Conservation (phyloP, 2,888 invertebrate species). For the Lithodes maja region DNA sequence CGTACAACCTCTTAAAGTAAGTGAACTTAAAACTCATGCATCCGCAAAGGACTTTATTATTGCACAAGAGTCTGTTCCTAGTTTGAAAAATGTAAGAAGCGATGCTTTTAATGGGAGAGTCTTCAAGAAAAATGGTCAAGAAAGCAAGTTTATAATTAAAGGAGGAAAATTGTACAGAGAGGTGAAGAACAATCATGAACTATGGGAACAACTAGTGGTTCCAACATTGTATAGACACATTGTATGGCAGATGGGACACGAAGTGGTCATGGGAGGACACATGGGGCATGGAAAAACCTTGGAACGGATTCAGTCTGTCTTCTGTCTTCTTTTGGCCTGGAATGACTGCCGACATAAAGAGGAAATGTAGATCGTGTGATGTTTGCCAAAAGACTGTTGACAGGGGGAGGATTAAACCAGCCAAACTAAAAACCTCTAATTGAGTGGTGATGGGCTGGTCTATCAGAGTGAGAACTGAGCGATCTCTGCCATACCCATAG, state of each 20-base stretch:
- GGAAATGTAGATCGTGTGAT: conserved; percentile 20
- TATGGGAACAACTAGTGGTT: background rate
- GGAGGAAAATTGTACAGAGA: background rate
- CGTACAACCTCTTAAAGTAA: background rate
- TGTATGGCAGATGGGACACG: background rate
- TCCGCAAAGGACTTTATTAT: background rate
- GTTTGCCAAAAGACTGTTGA: conserved; percentile 10
- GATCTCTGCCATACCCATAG: too few relatives aligned
- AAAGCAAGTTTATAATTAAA: background rate
- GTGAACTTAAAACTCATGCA: background rate
- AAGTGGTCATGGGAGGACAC: background rate
- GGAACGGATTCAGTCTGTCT: background rate
- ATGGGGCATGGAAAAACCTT: background rate
- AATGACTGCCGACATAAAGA: background rate
- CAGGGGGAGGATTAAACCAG: background rate
- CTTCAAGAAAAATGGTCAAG: too few relatives aligned
- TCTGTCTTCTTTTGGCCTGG: conserved; percentile 26
- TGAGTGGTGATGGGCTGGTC: too few relatives aligned
- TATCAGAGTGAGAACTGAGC: too few relatives aligned
- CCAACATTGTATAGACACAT: background rate
- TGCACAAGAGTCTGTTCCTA: too few relatives aligned
- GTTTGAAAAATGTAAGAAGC: too few relatives aligned
- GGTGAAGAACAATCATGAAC: background rate
- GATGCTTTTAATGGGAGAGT: too few relatives aligned
- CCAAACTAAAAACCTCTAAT: background rate